Percentiles rank a stretch among this genome's conserved stretches.
Evolutionary conservation across 2,113 vertebrate genomes (phyloP).

Genomic region (Puffinus mauretanicus): DNA sequence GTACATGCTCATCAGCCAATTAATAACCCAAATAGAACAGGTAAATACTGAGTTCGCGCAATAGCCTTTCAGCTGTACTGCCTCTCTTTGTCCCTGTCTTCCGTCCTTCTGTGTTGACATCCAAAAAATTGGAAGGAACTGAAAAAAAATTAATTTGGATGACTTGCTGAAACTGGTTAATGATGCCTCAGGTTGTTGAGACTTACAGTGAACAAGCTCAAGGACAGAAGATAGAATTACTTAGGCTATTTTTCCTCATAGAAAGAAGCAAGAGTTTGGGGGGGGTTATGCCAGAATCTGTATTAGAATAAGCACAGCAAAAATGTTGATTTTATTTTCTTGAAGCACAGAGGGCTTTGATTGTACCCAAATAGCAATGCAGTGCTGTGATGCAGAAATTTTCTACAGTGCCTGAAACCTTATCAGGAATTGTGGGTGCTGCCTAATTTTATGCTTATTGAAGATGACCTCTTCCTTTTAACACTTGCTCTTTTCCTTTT

Average conservation of each 20-base stretch:
- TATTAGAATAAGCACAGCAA: not conserved
- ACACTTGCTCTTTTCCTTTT: not conserved
- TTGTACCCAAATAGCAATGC: not conserved
- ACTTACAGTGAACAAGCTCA: not conserved
- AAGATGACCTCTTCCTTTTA: not conserved
- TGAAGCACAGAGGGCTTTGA: not conserved
- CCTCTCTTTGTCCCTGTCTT: not conserved
- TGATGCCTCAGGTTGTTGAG: not conserved
- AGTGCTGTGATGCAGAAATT: not conserved
- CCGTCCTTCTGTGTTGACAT: not conserved
- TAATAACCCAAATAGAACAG: not conserved
- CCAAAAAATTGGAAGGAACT: not conserved
- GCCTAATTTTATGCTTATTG: not conserved
- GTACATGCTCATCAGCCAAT: rapidly evolving
- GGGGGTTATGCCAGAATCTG: not conserved
- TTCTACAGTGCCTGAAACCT: not conserved
- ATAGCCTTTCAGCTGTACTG: not conserved
- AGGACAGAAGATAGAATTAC: not conserved
- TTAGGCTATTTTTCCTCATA: not conserved
- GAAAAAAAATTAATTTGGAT: not conserved
- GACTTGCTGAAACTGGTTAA: not conserved
- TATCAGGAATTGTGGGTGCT: not conserved
- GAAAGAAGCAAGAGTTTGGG: not conserved
- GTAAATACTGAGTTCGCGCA: not conserved
- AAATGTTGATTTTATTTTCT: not conserved